Conservation (phyloP, 2,797 vertebrate species). For the Apogon hyalosoma region DNA sequence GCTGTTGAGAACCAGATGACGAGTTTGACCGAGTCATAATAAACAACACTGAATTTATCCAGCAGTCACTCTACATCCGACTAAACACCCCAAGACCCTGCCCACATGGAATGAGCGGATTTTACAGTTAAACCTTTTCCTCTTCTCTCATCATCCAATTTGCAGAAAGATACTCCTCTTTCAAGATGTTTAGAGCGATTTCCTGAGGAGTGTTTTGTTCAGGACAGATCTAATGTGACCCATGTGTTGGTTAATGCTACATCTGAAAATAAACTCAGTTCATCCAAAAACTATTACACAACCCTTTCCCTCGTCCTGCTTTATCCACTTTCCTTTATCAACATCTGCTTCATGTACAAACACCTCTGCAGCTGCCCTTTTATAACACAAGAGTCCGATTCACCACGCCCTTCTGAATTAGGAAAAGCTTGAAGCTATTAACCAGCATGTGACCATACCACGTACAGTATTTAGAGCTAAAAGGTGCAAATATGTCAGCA, state of each 20-base stretch:
- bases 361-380: slow-evolving; percentile 51
- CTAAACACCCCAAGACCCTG: slow-evolving; percentile 1
- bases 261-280: slow-evolving; percentile 56
- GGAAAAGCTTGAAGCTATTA: slow-evolving; percentile 56
- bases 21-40: slow-evolving; percentile 17
- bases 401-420: slow-evolving; percentile 43
- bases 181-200: slow-evolving; percentile 14
- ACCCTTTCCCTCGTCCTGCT: slow-evolving; percentile 52
- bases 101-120: not conserved
- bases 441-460: slow-evolving; percentile 22
- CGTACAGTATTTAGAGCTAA: slow-evolving; percentile 18
- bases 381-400: slow-evolving; percentile 24
- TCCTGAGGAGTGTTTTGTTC: slow-evolving; percentile 23
- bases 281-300: slow-evolving; percentile 65
- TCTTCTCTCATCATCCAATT: not conserved
- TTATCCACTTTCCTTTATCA: slow-evolving; percentile 58
- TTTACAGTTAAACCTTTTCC: slow-evolving; percentile 2
- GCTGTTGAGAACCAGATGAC: slow-evolving; percentile 3
- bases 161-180: not conserved
- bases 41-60: slow-evolving; percentile 15
- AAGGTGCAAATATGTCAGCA: slow-evolving; percentile 20
- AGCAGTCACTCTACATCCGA: slow-evolving; percentile 12
- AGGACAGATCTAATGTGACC: slow-evolving; percentile 39
- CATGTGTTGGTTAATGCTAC: slow-evolving; percentile 51
- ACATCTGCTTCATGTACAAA: slow-evolving; percentile 70